These are phyloP conservation scores for Platyscapa corneri DNA, from an alignment of 1,140 invertebrate species.

Conservation along the genomic window DNA sequence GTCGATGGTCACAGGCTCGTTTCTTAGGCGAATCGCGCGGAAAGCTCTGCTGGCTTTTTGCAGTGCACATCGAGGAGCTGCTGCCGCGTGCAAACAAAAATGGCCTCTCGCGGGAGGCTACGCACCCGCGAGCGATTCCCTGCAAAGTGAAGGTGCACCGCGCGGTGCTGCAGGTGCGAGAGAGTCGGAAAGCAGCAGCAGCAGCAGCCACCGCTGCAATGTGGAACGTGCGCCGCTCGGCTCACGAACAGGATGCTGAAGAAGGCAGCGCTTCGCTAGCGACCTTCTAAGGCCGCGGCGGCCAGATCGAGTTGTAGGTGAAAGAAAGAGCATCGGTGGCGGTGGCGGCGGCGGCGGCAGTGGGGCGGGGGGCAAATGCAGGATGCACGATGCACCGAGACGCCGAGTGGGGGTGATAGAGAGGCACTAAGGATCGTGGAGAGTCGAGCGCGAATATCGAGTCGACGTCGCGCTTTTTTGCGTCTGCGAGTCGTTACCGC, in stretches of 20 bases:
- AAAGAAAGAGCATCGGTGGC: neutral
- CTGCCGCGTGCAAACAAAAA: too few relatives aligned
- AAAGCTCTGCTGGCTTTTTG: too few relatives aligned
- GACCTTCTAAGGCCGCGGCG: slow-evolving; percentile 67
- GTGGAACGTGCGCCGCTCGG: neutral
- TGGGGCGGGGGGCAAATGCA: too few relatives aligned
- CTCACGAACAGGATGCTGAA: slow-evolving; percentile 60
- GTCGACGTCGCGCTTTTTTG: neutral
- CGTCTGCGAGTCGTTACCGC: neutral
- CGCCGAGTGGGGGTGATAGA: too few relatives aligned
- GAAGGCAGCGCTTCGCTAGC: slow-evolving; percentile 64
- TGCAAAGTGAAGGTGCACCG: neutral
- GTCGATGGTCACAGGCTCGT: too few relatives aligned
- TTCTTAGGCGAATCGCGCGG: too few relatives aligned
- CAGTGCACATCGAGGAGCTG: too few relatives aligned
- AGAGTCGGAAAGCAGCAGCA: neutral
- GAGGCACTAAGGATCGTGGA: too few relatives aligned
- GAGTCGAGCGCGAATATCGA: neutral
- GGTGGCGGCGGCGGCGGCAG: slow-evolving; percentile 30
- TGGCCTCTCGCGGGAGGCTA: too few relatives aligned
- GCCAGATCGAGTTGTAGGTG: slow-evolving; percentile 22
- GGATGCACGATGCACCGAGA: too few relatives aligned
- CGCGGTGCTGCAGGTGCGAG: neutral
- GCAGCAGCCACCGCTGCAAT: neutral
- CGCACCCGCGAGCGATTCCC: neutral